A percentile compares a stretch with the other conserved stretches of the same genome.
phyloP scores from a whole-genome alignment of 2,113 vertebrate species.

The Oryzias javanicus region DNA sequence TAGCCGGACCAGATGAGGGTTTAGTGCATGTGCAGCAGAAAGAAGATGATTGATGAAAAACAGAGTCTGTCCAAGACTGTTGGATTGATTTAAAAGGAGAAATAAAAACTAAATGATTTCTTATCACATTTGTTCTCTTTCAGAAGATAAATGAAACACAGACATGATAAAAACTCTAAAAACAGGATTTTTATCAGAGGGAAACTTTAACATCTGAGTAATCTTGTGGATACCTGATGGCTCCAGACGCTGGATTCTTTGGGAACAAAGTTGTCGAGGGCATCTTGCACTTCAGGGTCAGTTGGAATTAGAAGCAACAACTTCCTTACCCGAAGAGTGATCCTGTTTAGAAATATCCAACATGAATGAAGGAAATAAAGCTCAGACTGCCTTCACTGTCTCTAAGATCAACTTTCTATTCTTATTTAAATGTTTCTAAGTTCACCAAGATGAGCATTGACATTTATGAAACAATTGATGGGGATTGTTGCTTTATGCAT shows the following conservation, averaged over 20 bases:
- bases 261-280: slow-evolving; percentile 89
- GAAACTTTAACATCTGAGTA: not conserved
- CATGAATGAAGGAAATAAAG: not conserved
- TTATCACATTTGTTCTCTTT: too few relatives aligned
- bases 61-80: too few relatives aligned
- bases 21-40: too few relatives aligned
- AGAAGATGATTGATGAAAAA: too few relatives aligned
- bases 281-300: slow-evolving; percentile 97
- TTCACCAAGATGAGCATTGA: not conserved
- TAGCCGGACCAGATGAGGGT: too few relatives aligned
- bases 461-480: not conserved
- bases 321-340: slow-evolving; percentile 93
- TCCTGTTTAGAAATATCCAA: slow-evolving; percentile 72
- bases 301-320: slow-evolving; percentile 95
- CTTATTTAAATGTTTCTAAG: not conserved
- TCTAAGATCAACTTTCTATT: not conserved
- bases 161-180: too few relatives aligned
- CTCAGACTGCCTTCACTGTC: not conserved
- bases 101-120: too few relatives aligned
- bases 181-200: too few relatives aligned
- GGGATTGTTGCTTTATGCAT: too few relatives aligned
- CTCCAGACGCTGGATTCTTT: slow-evolving; percentile 85
- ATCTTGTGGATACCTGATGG: slow-evolving; percentile 71
- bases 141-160: too few relatives aligned
- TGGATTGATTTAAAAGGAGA: too few relatives aligned